Base-by-base conservation (phyloP, 2,113 vertebrate genomes). In the Lates calcarifer region DNA sequence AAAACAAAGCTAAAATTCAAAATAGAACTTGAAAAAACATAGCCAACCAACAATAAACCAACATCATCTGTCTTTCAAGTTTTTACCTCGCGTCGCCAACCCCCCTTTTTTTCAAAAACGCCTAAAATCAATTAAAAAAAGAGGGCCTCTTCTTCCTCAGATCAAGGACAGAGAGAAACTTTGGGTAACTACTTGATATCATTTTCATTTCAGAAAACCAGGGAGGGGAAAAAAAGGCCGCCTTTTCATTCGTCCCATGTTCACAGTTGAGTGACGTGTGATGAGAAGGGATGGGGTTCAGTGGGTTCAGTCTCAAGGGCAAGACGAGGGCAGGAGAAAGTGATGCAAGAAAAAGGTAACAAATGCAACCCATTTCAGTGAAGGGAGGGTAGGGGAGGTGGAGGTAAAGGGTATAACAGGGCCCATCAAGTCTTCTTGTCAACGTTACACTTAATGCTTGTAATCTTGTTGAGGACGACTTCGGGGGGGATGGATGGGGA, bases 11-110 rank as follows among this genome's bases (percentile, higher is more conserved):
- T 87, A 93, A 90, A 90, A 87, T 83, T 81, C 62, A 86, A 92
- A 87, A 83, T 72, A 81, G 94, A 94, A 96, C 57, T 79, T 64
- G 84, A 82, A 95, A 94, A 95, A 95, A 95, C 81, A 94, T 73
- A 84, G 94, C 93, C 94, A 95, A 94, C 94, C 96, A 96, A 96
- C 94, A 89, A 88, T 85, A 82, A 86, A 86, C 70, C 86, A 90
- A 90, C 88, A 84, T 86, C 28, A 61, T 95, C 93, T 93, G 95
- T 95, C 96, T 95, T 97, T 98, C 97, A 98, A 98, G 97, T 96
- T 96, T 93, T 95, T 95, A 93, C 95, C 95, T 96, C 94, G 82
- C 81, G 75, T 90, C 79, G 22, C 87, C 71, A 76, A 72, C 28
- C 58, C 68, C 58, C 64, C 56, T 56, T 75, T 43, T 45, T 81